A percentile compares a stretch with the other conserved stretches of the same genome.
These are phyloP conservation scores for Agrilus mali DNA, from an alignment of 2,888 invertebrate genomes.

Conservation along the genomic window DNA sequence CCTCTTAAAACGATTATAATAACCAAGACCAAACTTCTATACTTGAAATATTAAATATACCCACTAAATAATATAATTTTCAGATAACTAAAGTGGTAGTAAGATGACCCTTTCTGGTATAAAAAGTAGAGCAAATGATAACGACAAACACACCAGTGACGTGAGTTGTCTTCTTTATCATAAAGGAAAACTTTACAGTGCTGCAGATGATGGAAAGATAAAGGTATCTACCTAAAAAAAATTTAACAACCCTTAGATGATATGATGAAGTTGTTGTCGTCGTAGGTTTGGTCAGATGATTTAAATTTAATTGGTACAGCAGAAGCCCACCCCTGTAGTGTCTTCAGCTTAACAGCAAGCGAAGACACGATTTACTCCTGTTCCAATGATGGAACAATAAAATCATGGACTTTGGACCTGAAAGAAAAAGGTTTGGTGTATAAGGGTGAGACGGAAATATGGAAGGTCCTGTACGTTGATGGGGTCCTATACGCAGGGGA, in stretches of 20 bases:
- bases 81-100: no score
- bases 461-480: conserved; percentile 29
- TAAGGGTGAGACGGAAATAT: conserved; percentile 34
- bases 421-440: conserved; percentile 25
- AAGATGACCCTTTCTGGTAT: no score
- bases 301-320: conserved; percentile 33
- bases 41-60: no score
- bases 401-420: conserved; percentile 42
- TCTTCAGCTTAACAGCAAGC: conserved; percentile 45
- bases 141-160: conserved; percentile 23
- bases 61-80: no score
- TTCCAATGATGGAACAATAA: conserved; percentile 51
- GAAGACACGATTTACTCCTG: conserved; percentile 44
- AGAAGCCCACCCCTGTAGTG: conserved; percentile 46
- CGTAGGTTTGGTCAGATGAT: conserved; percentile 38
- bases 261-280: no score
- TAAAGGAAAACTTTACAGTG: conserved; percentile 24
- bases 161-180: conserved; percentile 22
- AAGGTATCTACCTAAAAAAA: conserved; percentile 26
- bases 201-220: conserved; percentile 29
- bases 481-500: conserved; percentile 45
- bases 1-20: no score
- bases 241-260: no score
- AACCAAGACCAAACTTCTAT: no score
- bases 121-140: conserved; percentile 14